Conservation (phyloP, 2,797 vertebrate genomes). For the Huso huso region DNA sequence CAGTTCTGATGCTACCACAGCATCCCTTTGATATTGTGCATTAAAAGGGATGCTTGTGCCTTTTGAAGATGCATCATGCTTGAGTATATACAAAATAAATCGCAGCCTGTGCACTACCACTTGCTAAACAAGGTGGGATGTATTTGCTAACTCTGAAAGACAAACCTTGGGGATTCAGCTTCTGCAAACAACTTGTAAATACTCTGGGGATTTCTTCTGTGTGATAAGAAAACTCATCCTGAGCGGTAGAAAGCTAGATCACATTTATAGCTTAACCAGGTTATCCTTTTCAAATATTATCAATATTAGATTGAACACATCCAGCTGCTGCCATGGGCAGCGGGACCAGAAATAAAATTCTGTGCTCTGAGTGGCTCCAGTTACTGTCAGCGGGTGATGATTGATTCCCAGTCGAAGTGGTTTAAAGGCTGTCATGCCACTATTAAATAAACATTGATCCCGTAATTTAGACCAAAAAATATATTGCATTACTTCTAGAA, state of each 20-base stretch:
- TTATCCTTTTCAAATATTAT: conserved; percentile 4
- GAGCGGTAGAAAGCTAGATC: not conserved
- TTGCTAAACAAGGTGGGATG: not conserved
- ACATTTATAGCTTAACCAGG: conserved; percentile 4
- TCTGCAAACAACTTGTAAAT: conserved; percentile 2
- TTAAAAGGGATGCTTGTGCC: not conserved
- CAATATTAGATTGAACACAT: conserved; percentile 4
- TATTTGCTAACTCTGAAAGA: not conserved
- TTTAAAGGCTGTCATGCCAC: not conserved
- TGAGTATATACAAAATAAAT: not conserved
- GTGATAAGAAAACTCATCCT: conserved; percentile 4
- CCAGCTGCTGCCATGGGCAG: not conserved
- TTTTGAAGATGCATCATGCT: conserved; percentile 6
- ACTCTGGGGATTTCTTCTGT: conserved; percentile 6
- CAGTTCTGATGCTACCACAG: too few relatives aligned
- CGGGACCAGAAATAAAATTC: not conserved
- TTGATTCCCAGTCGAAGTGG: not conserved
- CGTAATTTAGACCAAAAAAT: too few relatives aligned
- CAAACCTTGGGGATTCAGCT: conserved; percentile 3
- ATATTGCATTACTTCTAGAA: too few relatives aligned
- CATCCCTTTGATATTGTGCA: conserved; percentile 6
- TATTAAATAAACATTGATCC: not conserved
- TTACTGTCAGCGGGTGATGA: not conserved
- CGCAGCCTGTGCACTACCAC: not conserved
- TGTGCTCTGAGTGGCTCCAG: not conserved